Evolutionary conservation across 2,888 invertebrate species (phyloP), one percentile per base, ranked within the genome.

Genomic region (Diogma glabrata): DNA sequence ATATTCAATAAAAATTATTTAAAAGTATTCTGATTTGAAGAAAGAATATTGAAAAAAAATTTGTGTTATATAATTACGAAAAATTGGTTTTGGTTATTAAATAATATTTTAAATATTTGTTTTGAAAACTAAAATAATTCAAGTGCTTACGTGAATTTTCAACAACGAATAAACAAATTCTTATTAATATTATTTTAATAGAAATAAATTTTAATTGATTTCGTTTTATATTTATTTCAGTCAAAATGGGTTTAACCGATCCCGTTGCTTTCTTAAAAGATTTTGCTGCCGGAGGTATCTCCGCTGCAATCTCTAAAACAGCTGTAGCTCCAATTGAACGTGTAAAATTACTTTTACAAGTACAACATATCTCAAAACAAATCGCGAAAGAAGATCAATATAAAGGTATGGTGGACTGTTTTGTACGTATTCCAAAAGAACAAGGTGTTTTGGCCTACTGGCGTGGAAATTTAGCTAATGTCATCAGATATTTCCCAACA

Each of bases 381-480:
- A 88, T 93, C 61, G 60, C 86, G 6, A 80, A 79, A 57, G 85
- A 87, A 57, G 75, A 91, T 64, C 85, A 87, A 61, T 99, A 99
- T 76, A 95, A 94, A 79, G 86, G 72, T 66, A 87, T 91, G 69
- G 64, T 90, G 49, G 91, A 91, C 70, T 82, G 85, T 51, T 84
- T 91, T 63, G 70, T 85, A 51, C 84, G 91, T 57, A 87, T 92
- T 67, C 89, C 90, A 49, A 82, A 76, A 64, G 90, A 92, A 72
- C 91, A 91, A 68, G 92, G 93, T 51, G 70, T 90, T 51, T 55
- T 74, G 1, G 85, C 92, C 47, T 84, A 85, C 64, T 95, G 94
- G 94, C 82, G 94, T 66, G 94, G 94, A 61, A 95, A 95, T 72
- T 65, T 90, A 55, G 94, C 93, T 58, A 95, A 95, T 69, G 93